Base-by-base conservation (phyloP, 2,888 invertebrate species). In the Antitype chi region DNA sequence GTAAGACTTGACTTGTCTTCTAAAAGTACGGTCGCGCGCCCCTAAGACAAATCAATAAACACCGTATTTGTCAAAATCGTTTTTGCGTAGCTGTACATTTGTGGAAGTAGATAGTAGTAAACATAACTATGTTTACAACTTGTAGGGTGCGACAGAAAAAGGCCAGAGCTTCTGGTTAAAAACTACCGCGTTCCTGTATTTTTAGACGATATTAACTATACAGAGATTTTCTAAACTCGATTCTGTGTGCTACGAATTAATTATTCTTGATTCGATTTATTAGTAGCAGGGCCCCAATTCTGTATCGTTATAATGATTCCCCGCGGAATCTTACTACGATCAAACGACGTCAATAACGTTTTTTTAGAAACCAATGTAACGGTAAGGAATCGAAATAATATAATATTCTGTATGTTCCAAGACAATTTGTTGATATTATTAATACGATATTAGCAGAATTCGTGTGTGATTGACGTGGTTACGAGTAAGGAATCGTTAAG, bases 11-110 rank as follows among this genome's bases (percentile, higher is more conserved):
- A 28, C 55, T 76, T 57, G 66, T n/a, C 55, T 67, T 66, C 66
- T 69, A 57, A 52, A 63, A 82, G 57, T 81, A 73, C 57, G 82
- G 81, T 74, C 70, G 71, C 64, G 80, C 80, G 59, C 59, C 82
- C 78, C 62, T 79, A 67, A 75, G 53, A 70, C 59, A 63, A 80
- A 82, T 80, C 82, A 84, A 82, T 83, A 83, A 79, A 70, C 80
- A 70, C 73, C 67, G 74, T 68, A 76, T 83, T 80, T 80, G 73
- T 80, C 80, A 82, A 83, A 81, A 68, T 69, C 59, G 63, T 78
- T 80, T 80, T 80, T 68, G 63, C 63, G 43, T 72, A 60, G 67
- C 67, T 28, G 25, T 60, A 49, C 32, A 66, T 32, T 64, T 23
- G 4, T 70, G 53, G n/a, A 47, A 23, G 23, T 32, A 64, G 3